Base-by-base conservation (phyloP, 1,140 invertebrate species). In the Ruditapes philippinarum region DNA sequence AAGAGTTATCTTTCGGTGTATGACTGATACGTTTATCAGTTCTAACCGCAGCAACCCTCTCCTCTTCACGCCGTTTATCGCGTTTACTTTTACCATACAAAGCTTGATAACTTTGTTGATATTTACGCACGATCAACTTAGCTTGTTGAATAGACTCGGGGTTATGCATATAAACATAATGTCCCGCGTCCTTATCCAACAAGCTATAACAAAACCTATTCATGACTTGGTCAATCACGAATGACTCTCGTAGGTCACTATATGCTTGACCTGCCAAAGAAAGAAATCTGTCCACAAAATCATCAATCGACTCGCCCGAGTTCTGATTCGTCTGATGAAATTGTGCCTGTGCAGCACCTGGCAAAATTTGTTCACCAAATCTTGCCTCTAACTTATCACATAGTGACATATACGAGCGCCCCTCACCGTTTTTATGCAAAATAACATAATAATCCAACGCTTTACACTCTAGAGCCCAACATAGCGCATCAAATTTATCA, bases 191-290 rank as follows among this genome's bases (percentile, higher is more conserved):
- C 9, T 33, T 57, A 33, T 80, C 78, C n/a, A 31, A 31, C 14
- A 49, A 80, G 19, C 78, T 51, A 12, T 80, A 31, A n/a, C 76
- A 79, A 60, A 80, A 80, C 40, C 22, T 80, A 31, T 31, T 33
- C 31, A 57, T 0, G 60, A 31, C 31, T 60, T 60, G 49, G 7
- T 49, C 7, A 7, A 49, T 17, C 7, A 7, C 7, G 17, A 11
- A 17, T 7, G 7, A 17, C 17, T 80, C 68, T 7, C 19, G 68
- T 9, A 70, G 31, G 7, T 80, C 51, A 40, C 31, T 5, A 28
- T 33, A 51, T 28, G 45, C 36, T 12, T 19, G 3, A 36, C 14
- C 17, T 19, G 74, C 74, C 25, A 28, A 33, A 9, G 38, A 14
- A 57, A n/a, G 5, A 49, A 7, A 49, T 49, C 45, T 49, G 33